Percentiles rank a stretch among this genome's conserved stretches.
Conservation (phyloP, 2,113 vertebrate genomes). For the Oryctolagus cuniculus region DNA sequence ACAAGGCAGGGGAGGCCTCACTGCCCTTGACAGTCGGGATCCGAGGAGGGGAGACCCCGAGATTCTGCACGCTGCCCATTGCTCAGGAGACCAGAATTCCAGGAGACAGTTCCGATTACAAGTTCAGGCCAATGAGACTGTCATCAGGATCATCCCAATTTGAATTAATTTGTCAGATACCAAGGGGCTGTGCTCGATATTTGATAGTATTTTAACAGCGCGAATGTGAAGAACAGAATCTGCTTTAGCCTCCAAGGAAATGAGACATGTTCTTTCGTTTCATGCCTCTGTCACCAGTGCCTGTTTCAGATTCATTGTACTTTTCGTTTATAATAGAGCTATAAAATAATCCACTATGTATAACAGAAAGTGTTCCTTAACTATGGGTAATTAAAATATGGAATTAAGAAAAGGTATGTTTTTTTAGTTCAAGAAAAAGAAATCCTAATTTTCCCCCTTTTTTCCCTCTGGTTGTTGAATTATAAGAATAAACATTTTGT, state of each 20-base stretch:
- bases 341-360: neutral
- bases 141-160: neutral
- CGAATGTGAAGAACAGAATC: neutral
- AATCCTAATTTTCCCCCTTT: neutral
- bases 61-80: neutral
- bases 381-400: too few relatives aligned
- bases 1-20: too few relatives aligned
- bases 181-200: neutral
- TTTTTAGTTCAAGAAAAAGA: neutral
- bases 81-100: neutral
- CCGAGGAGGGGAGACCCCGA: neutral
- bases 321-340: neutral
- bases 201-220: neutral
- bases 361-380: neutral
- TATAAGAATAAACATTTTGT: neutral
- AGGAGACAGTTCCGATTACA: neutral
- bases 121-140: neutral
- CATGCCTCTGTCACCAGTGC: neutral
- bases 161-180: slow-evolving; percentile 29
- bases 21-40: neutral
- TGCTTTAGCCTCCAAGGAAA: neutral
- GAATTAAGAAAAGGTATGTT: neutral
- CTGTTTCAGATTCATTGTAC: neutral
- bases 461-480: neutral
- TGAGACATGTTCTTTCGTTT: neutral